Conservation (phyloP, 2,888 invertebrate genomes). For the Ceraclea dissimilis region DNA sequence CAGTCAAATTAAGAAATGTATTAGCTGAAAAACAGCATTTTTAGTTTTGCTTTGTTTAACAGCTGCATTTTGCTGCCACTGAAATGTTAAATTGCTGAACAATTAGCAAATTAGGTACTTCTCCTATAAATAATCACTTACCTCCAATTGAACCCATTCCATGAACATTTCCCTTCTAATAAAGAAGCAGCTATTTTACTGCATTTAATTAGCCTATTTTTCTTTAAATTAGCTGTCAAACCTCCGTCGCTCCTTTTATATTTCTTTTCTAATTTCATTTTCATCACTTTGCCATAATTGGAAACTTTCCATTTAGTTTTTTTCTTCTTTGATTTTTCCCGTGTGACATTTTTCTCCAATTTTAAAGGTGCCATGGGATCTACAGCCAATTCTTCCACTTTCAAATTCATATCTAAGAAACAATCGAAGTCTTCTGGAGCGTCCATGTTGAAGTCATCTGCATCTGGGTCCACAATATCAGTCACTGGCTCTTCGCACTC, state of each 20-base stretch:
- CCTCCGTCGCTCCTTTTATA: no score
- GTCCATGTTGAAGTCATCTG: not conserved
- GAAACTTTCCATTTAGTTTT: constrained; percentile 21
- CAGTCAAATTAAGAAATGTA: no score
- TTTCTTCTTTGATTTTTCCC: constrained; percentile 12
- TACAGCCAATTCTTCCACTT: not conserved
- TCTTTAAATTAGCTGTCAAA: not conserved
- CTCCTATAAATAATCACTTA: constrained; percentile 28
- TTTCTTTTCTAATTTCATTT: no score
- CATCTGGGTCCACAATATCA: not conserved
- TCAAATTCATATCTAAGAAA: not conserved
- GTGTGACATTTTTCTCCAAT: not conserved
- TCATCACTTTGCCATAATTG: no score
- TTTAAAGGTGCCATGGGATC: not conserved
- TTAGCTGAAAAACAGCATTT: no score
- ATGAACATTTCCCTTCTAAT: constrained; percentile 39
- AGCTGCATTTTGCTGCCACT: no score
- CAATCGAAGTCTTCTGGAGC: not conserved
- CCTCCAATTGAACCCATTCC: constrained; percentile 44
- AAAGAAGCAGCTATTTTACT: constrained; percentile 39
- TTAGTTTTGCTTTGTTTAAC: no score
- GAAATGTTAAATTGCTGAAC: no score
- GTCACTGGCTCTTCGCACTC: constrained; percentile 13
- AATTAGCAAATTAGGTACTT: no score
- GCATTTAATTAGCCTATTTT: not conserved